Evolutionary conservation across 2,888 invertebrate species (phyloP), one percentile per base, ranked within the genome.

Genomic region (Drosophila mayaguana): DNA sequence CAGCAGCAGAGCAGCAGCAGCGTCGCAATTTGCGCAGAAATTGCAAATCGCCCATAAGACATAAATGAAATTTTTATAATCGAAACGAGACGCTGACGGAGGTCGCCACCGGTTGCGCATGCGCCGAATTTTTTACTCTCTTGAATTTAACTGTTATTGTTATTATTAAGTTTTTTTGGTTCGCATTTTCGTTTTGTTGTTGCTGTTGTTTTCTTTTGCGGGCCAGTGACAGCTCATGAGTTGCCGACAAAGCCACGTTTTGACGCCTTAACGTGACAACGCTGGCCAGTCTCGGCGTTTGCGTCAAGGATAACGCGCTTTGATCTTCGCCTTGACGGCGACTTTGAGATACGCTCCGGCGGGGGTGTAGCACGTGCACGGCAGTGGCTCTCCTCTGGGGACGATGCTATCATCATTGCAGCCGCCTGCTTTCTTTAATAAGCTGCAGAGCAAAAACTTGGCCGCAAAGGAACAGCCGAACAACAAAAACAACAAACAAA

Each of bases 61-160:
- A 84, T 84, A 81, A 89, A 84, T 89, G 88, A 81, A 84, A 84
- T 84, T 84, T 84, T 89, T 89, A 87, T 87, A 85, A 89, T 87
- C 89, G 82, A 84, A 83, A 73, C 81, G 81, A 81, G 79, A 67
- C 81, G 63, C 55, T 72, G 74, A 77, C 67, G 77, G 77, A 77
- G 80, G 80, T 80, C 77, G 77, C 56, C 66, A 25, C 57, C 59
- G 43, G 76, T 54, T 68, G 72, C 64, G 80, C 84, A 81, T 79
- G 79, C 66, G 77, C 63, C 77, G 72, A 75, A 81, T 68, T 77
- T 77, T 36, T 54, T 25, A 22, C 34, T 54, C 51, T 25, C 75
- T 68, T 75, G 72, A 75, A 71, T 67, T 74, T 83, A 61, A 85
- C 80, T 67, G 86, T 89, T 89, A 83, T 87, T 89, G 72, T 83